These are phyloP conservation scores for Hylaeus volcanicus DNA, from an alignment of 1,140 invertebrate genomes.

Conservation along the genomic window DNA sequence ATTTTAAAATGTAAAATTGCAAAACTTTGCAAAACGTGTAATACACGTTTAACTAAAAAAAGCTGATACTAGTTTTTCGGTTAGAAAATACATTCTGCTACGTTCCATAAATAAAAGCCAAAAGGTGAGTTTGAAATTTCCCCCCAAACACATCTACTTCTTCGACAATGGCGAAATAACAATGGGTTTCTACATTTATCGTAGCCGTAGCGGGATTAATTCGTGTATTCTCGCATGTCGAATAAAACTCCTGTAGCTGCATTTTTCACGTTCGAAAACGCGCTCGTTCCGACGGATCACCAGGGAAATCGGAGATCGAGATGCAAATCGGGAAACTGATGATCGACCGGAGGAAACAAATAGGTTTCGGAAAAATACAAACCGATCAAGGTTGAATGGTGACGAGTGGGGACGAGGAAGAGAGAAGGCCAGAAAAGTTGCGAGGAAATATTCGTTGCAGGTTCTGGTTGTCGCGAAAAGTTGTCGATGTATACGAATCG, in stretches of 20 bases:
- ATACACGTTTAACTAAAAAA: too few species aligned
- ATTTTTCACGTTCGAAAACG: conserved; percentile 22
- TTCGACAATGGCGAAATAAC: too few species aligned
- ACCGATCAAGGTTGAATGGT: background rate
- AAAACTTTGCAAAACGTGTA: too few species aligned
- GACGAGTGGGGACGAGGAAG: background rate
- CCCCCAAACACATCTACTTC: too few species aligned
- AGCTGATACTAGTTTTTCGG: too few species aligned
- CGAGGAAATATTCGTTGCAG: conserved; percentile 17
- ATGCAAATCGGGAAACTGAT: conserved; percentile 26
- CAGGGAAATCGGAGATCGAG: conserved; percentile 34
- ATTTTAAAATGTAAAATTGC: too few species aligned
- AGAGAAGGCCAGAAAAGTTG: background rate
- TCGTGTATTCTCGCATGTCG: conserved; percentile 34
- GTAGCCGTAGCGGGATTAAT: conserved; percentile 19
- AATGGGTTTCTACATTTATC: too few species aligned
- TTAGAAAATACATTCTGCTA: too few species aligned
- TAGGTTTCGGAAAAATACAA: background rate
- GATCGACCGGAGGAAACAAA: conserved; percentile 24
- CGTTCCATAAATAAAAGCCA: too few species aligned
- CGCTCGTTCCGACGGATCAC: conserved; percentile 7
- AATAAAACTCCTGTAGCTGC: conserved; percentile 17
- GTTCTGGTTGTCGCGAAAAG: conserved; percentile 5
- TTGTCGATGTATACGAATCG: background rate
- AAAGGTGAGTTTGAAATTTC: too few species aligned